Percentiles rank a stretch among this genome's conserved stretches.
Conservation (phyloP, 2,797 vertebrate genomes). For the Epinephelus awoara region DNA sequence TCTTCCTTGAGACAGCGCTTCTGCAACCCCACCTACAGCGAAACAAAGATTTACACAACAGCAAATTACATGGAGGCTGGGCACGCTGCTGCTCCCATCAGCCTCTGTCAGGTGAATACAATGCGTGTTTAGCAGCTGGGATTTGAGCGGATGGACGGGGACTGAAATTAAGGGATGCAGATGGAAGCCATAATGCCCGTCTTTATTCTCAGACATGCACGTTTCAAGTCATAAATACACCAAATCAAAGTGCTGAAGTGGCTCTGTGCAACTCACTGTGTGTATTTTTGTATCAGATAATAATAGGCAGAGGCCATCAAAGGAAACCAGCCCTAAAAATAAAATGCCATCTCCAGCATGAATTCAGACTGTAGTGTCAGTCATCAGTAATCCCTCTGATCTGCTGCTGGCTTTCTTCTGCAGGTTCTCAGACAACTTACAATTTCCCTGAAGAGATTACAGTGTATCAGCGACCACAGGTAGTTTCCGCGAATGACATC, state of each 20-base stretch:
- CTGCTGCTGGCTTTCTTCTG: constrained; percentile 39
- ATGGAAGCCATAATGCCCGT: not conserved
- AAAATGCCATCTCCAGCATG: constrained; percentile 29
- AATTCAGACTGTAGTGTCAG: constrained; percentile 21
- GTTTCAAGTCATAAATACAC: not conserved
- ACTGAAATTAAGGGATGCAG: not conserved
- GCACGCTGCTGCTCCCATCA: constrained; percentile 28
- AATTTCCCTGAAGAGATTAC: constrained; percentile 58
- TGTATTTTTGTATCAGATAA: constrained; percentile 39
- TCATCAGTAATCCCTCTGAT: constrained; percentile 39
- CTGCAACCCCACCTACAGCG: constrained; percentile 25
- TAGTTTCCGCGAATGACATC: constrained; percentile 64
- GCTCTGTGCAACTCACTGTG: not conserved
- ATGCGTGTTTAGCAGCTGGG: constrained; percentile 11
- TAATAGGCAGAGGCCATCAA: constrained; percentile 30
- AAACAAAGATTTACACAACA: constrained; percentile 56
- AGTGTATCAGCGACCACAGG: constrained; percentile 30
- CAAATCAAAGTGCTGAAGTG: not conserved
- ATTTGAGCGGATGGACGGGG: constrained; percentile 3
- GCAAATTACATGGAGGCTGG: constrained; percentile 43
- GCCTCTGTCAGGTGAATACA: constrained; percentile 28
- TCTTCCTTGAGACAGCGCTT: constrained; percentile 48
- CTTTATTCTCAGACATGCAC: not conserved
- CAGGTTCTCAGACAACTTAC: constrained; percentile 1
- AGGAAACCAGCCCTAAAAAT: constrained; percentile 42